Conservation (phyloP, 1,140 invertebrate species). For the Portunus trituberculatus region DNA sequence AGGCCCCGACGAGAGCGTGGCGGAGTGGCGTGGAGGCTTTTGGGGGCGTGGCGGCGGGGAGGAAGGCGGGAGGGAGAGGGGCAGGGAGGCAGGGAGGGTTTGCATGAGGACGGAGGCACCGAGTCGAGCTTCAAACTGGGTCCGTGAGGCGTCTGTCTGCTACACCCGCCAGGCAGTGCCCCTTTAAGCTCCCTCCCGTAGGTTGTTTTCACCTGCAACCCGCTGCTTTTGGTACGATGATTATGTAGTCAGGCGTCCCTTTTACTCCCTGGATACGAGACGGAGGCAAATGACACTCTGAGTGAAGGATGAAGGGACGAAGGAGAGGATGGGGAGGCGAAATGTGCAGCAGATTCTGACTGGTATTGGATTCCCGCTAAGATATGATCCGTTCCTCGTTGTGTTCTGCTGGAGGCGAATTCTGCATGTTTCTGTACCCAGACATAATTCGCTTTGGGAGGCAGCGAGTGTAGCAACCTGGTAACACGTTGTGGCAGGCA, state of each 20-base stretch:
- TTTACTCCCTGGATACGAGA: neutral
- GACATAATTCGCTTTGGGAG: neutral
- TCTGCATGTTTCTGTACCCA: neutral
- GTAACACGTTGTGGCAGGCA: neutral
- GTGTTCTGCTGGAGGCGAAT: too few species aligned
- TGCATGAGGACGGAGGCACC: neutral
- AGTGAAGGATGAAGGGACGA: neutral
- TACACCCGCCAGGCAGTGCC: neutral
- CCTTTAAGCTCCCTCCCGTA: neutral
- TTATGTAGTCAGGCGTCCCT: neutral
- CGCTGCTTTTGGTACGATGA: neutral
- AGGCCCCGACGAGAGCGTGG: neutral
- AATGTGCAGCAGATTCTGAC: too few species aligned
- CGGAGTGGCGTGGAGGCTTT: neutral
- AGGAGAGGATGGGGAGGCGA: neutral
- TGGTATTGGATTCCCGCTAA: too few species aligned
- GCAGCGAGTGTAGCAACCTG: neutral
- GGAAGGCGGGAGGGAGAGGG: neutral
- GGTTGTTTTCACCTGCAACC: constrained; percentile 10
- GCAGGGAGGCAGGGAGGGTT: neutral
- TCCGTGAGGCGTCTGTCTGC: constrained; percentile 5
- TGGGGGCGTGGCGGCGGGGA: neutral
- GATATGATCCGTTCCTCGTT: too few species aligned
- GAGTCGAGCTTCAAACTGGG: constrained; percentile 1
- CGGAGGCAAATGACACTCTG: neutral